Percentiles rank a stretch among this genome's conserved stretches.
Evolutionary conservation across 2,113 vertebrate genomes (phyloP).

Genomic region (Chloropsis cyanopogon): DNA sequence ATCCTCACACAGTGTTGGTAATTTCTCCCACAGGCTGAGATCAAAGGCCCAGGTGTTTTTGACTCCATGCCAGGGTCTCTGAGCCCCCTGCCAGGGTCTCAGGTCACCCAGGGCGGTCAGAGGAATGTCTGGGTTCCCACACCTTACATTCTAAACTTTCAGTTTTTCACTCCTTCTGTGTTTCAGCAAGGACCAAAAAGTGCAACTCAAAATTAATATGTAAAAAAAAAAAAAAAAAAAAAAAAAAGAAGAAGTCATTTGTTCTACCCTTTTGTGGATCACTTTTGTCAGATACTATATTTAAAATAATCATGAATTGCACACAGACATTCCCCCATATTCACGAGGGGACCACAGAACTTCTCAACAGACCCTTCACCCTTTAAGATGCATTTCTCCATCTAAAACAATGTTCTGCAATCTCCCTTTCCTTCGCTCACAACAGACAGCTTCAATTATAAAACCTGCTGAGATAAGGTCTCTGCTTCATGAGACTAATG

Average conservation of each 20-base stretch:
- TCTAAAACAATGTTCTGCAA: not conserved
- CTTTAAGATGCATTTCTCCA: not conserved
- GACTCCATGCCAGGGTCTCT: too few relatives aligned
- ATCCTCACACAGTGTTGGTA: too few relatives aligned
- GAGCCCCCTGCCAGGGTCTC: too few relatives aligned
- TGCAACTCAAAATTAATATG: not conserved
- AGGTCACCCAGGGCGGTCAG: too few relatives aligned
- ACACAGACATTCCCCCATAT: not conserved
- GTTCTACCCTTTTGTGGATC: not conserved
- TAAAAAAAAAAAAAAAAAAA: not conserved
- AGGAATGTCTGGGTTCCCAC: too few relatives aligned
- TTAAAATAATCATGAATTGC: not conserved
- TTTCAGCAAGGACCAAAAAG: not conserved
- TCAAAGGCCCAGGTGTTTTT: too few relatives aligned
- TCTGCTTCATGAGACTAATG: not conserved
- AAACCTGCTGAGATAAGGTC: slow-evolving; percentile 28
- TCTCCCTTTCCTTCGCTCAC: not conserved
- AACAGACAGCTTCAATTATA: not conserved
- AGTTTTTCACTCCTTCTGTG: not conserved
- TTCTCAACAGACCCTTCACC: not conserved
- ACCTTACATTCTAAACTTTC: not conserved
- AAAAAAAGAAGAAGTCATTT: not conserved
- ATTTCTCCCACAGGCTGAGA: too few relatives aligned
- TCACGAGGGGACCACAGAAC: not conserved
- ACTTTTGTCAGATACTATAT: not conserved